phyloP scores from a whole-genome alignment of 2,888 invertebrate genomes.

The Gonocerus acuteangulatus region DNA sequence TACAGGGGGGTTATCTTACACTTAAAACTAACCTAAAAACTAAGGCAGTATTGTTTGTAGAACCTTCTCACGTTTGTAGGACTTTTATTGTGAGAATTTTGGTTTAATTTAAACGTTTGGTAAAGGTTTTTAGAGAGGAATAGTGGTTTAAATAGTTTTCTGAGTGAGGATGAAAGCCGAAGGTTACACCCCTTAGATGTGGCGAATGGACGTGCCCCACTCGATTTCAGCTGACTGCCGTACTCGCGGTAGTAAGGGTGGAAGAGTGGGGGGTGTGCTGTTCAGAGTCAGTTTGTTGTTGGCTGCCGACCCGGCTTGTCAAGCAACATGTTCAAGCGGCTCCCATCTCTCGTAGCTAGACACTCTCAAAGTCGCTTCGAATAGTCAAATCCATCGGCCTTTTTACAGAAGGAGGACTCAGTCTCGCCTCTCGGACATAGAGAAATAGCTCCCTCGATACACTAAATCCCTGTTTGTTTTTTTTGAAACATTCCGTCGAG shows the following conservation, averaged over 20 bases:
- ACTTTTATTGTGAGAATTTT: too few species aligned
- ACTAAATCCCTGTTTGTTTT: background rate
- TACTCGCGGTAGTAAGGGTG: slow-evolving; percentile 37
- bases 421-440: too few species aligned
- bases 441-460: too few species aligned
- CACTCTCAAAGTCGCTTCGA: background rate
- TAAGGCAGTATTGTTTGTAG: slow-evolving; percentile 9
- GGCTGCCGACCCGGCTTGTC: slow-evolving; percentile 22
- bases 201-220: slow-evolving; percentile 43
- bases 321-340: background rate
- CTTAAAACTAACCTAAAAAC: slow-evolving; percentile 28
- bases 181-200: slow-evolving; percentile 38
- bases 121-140: background rate
- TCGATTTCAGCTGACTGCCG: slow-evolving; percentile 38
- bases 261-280: slow-evolving; percentile 30
- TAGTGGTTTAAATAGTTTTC: background rate
- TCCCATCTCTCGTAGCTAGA: background rate
- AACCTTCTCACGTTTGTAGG: background rate
- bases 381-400: background rate
- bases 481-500: background rate
- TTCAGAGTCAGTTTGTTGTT: slow-evolving; percentile 34
- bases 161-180: background rate
- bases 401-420: background rate
- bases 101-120: too few species aligned
- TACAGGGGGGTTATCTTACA: slow-evolving; percentile 28